These are phyloP conservation scores for Acridotheres tristis DNA, from an alignment of 2,797 vertebrate species.

Conservation along the genomic window DNA sequence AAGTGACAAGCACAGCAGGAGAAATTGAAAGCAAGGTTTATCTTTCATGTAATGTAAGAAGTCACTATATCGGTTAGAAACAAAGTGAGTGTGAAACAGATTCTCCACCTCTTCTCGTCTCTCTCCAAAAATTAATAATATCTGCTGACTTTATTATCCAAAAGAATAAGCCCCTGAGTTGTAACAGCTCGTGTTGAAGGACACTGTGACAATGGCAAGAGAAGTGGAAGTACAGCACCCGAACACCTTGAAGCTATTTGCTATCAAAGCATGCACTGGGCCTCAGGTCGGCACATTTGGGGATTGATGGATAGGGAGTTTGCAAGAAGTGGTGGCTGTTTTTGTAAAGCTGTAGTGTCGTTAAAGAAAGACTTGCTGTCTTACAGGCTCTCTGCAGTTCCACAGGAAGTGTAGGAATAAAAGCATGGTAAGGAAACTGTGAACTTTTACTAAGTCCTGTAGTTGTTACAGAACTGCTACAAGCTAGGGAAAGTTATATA, in stretches of 20 bases:
- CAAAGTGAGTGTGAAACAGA: slow-evolving; percentile 50
- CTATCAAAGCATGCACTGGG: background rate
- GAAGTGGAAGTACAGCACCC: background rate
- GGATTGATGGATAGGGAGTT: background rate
- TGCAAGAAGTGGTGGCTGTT: slow-evolving; percentile 1
- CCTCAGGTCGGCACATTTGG: background rate
- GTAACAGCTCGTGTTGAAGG: background rate
- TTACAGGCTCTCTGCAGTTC: background rate
- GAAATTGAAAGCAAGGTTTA: slow-evolving; percentile 61
- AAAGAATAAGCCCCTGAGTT: background rate
- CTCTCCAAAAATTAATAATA: slow-evolving; percentile 14
- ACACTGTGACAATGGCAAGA: background rate
- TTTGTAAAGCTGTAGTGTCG: background rate
- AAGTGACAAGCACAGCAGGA: slow-evolving; percentile 64
- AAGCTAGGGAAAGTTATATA: background rate
- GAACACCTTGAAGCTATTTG: background rate
- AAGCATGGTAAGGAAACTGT: background rate
- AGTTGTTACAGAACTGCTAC: background rate
- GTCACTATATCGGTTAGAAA: slow-evolving; percentile 51
- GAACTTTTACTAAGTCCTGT: background rate
- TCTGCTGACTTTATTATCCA: background rate
- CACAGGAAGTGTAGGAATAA: background rate
- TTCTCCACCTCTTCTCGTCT: background rate
- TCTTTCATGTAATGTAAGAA: slow-evolving; percentile 58
- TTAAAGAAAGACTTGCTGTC: background rate